Base-by-base conservation (phyloP, 1,140 invertebrate species). In the Habropoda laboriosa region DNA sequence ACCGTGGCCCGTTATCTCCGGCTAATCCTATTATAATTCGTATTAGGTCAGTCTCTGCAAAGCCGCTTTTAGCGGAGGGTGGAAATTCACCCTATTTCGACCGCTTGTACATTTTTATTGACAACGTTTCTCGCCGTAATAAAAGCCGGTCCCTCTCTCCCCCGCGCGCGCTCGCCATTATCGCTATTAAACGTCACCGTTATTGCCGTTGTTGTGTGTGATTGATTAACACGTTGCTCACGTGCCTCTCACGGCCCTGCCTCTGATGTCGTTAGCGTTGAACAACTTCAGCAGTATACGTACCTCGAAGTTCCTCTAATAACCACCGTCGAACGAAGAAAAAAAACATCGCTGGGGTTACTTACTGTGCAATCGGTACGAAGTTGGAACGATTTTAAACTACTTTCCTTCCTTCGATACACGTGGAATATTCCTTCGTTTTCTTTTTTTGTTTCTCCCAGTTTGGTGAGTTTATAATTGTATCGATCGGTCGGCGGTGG, bases 1-100 rank as follows among this genome's bases (percentile, higher is more conserved):
- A 75, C 73, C 49, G 35, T 30, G 27, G n/a, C n/a, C 60, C 45
- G 61, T 66, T 67, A 75, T 75, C 61, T 75, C 30, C 49, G 38
- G 61, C 61, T 67, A 75, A 75, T 55, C 49, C 73, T 67, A 75
- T 75, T 75, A 75, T 67, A 67, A 75, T 75, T 66, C 61, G 32
- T 75, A 75, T 66, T 42, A 75, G 72, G 60, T 66, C 60, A 55
- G 45, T n/a, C 72, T 30, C 72, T 30, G 71, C 30, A 30, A 30
- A 63, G 42, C 24, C 8, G 60, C 18, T 42, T 42, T 51, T 30
- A 38, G n/a, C 57, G n/a, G 13, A 30, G 18, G n/a, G 3, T 13
- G n/a, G n/a, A n/a, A n/a, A n/a, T 42, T 18, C 4, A 4, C 0
- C n/a, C 57, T 47, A 10, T 27, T 27, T 38, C 16, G 32, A 0